Percentiles rank a stretch among this genome's conserved stretches.
phyloP scores from a whole-genome alignment of 2,113 vertebrate species.

The Mola mola region DNA sequence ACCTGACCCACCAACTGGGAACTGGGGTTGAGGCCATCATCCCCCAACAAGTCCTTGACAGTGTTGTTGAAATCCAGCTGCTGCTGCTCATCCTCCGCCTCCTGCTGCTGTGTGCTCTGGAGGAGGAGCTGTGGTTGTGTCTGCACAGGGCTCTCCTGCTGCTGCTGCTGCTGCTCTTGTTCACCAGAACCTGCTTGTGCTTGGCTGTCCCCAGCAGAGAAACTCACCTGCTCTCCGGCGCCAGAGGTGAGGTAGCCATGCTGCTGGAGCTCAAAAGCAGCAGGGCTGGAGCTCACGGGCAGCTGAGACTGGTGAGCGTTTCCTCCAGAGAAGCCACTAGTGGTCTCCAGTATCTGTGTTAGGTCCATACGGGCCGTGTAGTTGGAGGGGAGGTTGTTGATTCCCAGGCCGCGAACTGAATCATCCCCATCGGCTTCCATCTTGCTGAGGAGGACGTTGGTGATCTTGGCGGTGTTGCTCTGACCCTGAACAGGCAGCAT shows the following conservation, averaged over 20 bases:
- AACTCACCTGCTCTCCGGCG: constrained; percentile 87
- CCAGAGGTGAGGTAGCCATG: constrained; percentile 93
- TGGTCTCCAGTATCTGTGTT: constrained; percentile 97
- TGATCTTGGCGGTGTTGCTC: constrained; percentile 92
- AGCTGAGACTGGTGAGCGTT: constrained; percentile 80
- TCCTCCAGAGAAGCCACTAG: constrained; percentile 71
- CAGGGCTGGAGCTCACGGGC: constrained; percentile 88
- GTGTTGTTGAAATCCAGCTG: constrained; percentile 96
- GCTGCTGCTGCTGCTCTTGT: constrained; percentile 78
- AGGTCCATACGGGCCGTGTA: constrained; percentile 99
- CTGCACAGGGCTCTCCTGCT: constrained; percentile 68
- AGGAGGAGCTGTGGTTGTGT: constrained; percentile 76
- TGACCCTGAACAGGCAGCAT: constrained; percentile 90
- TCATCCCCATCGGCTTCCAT: constrained; percentile 95
- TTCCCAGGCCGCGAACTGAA: constrained; percentile 92
- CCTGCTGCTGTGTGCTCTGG: constrained; percentile 78
- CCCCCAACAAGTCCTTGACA: constrained; percentile 96
- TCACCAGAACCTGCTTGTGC: constrained; percentile 91
- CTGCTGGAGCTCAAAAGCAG: constrained; percentile 94
- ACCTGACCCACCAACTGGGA: constrained; percentile 95
- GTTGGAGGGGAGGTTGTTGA: constrained; percentile 98
- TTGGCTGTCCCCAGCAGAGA: constrained; percentile 90
- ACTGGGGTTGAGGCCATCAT: constrained; percentile 91
- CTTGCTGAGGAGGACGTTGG: constrained; percentile 95
- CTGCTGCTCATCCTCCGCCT: constrained; percentile 79